phyloP scores from a whole-genome alignment of 2,113 vertebrate genomes.

The Halcyon senegalensis region DNA sequence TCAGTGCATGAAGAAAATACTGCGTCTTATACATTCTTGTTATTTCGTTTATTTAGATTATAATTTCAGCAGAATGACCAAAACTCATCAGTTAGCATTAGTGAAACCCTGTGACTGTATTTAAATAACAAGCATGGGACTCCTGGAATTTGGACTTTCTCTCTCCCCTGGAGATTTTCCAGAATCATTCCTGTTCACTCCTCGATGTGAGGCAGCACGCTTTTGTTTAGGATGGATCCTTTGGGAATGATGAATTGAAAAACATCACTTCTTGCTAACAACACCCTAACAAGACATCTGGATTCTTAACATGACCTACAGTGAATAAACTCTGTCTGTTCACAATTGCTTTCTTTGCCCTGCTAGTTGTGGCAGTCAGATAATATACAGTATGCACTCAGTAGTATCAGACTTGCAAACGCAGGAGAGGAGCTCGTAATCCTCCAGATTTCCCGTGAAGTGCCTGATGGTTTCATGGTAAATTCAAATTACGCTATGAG shows the following conservation, averaged over 20 bases:
- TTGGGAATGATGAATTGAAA: not conserved
- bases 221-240: constrained; percentile 35
- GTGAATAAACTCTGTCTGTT: not conserved
- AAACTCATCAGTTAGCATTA: not conserved
- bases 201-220: not conserved
- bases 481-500: not conserved
- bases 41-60: not conserved
- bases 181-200: not conserved
- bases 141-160: not conserved
- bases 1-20: not conserved
- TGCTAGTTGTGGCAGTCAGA: not conserved
- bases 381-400: not conserved
- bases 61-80: not conserved
- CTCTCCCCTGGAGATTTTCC: constrained; percentile 1
- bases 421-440: not conserved
- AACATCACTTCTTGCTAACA: constrained; percentile 3
- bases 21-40: not conserved
- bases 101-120: not conserved
- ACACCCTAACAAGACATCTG: not conserved
- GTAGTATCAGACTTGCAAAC: not conserved
- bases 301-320: not conserved
- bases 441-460: not conserved
- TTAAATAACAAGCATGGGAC: not conserved
- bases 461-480: not conserved
- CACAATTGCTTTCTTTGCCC: not conserved